phyloP scores from a whole-genome alignment of 2,797 vertebrate species.

The Danionella dracula region DNA sequence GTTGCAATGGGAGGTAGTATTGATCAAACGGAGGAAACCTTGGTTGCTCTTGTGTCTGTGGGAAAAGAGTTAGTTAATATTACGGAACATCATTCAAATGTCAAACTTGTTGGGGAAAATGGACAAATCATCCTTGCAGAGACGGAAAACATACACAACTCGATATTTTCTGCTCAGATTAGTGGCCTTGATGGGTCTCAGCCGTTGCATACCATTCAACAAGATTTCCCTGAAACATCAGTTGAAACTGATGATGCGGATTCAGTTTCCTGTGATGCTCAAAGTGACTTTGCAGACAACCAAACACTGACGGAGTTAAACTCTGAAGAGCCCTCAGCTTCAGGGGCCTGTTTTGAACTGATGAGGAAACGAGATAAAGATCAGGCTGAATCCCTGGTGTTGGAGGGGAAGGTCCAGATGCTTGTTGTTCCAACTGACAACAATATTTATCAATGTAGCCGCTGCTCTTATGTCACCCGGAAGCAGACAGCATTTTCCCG shows the following conservation, averaged over 20 bases:
- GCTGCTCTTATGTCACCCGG: conserved; percentile 75
- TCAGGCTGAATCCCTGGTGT: conserved; percentile 81
- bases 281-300: conserved; percentile 43
- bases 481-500: conserved; percentile 74
- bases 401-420: conserved; percentile 91
- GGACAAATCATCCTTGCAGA: conserved; percentile 21
- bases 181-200: conserved; percentile 8
- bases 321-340: conserved; percentile 1
- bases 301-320: background rate
- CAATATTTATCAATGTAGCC: conserved; percentile 71
- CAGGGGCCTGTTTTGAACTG: conserved; percentile 69
- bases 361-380: conserved; percentile 85
- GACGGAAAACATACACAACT: conserved; percentile 21
- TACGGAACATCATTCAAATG: conserved; percentile 30
- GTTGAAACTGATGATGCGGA: conserved; percentile 44
- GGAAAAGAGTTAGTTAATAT: conserved; percentile 20
- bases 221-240: conserved; percentile 16
- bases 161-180: background rate
- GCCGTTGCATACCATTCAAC: conserved; percentile 16
- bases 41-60: conserved; percentile 33
- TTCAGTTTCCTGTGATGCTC: conserved; percentile 39
- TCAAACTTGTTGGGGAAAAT: conserved; percentile 37
- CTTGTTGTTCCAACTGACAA: conserved; percentile 76
- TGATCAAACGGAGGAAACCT: conserved; percentile 7
- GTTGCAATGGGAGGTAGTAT: background rate